phyloP scores from a whole-genome alignment of 2,797 vertebrate species.

The Microctenopoma lineatum region DNA sequence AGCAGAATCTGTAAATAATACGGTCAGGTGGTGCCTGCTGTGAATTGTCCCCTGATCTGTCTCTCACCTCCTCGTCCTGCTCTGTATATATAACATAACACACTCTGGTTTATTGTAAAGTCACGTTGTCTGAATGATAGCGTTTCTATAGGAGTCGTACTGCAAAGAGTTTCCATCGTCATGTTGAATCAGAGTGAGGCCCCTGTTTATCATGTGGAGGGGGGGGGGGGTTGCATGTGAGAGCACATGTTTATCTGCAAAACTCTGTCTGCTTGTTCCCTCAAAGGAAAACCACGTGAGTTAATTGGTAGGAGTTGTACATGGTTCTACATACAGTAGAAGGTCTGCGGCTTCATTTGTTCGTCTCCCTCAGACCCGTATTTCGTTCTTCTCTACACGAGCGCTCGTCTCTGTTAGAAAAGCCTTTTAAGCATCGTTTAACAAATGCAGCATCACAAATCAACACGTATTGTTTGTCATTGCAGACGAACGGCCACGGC shows the following conservation, averaged over 20 bases:
- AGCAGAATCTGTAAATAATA: not conserved
- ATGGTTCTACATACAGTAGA: slow-evolving; percentile 22
- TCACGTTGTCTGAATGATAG: slow-evolving; percentile 46
- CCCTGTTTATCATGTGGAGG: slow-evolving; percentile 43
- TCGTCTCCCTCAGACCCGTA: not conserved
- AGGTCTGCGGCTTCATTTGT: slow-evolving; percentile 22
- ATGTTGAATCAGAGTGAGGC: not conserved
- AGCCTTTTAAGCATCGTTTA: not conserved
- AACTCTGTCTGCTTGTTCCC: slow-evolving; percentile 13
- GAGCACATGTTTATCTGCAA: slow-evolving; percentile 43
- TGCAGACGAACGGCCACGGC: slow-evolving; percentile 91
- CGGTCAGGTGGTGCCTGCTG: not conserved
- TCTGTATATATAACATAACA: not conserved
- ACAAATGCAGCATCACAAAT: slow-evolving; percentile 21
- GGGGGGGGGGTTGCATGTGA: slow-evolving; percentile 55
- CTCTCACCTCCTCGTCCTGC: slow-evolving; percentile 10
- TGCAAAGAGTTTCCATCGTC: slow-evolving; percentile 66
- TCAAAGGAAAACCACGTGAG: slow-evolving; percentile 28
- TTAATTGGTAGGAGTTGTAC: slow-evolving; percentile 23
- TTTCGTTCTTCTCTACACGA: slow-evolving; percentile 9
- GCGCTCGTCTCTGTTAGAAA: not conserved
- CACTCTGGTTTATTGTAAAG: slow-evolving; percentile 55
- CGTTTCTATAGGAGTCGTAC: slow-evolving; percentile 46
- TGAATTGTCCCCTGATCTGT: slow-evolving; percentile 35
- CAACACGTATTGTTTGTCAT: slow-evolving; percentile 36